Evolutionary conservation across 2,797 vertebrate genomes (phyloP), one percentile per base, ranked within the genome.

Genomic region (Gambelia wislizenii): DNA sequence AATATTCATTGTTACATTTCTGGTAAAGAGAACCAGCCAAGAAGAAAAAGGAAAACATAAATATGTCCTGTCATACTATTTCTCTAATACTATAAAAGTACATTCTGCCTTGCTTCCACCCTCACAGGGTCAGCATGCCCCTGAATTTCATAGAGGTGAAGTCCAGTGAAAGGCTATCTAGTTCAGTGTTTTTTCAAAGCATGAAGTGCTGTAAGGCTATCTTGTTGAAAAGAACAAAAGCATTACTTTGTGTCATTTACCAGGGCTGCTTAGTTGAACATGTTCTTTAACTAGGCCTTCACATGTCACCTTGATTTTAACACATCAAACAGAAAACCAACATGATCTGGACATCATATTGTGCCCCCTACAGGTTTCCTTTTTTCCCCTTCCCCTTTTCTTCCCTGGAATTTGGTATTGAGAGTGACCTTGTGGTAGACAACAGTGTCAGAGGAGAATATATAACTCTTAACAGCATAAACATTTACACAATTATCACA

Each of bases 381-480:
- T 77, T 93, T 85, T 39, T n/a, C 94, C 94, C 89, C 89, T n/a
- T n/a, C 92, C 90, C 92, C 91, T 91, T 90, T 39, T 49, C 14
- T 84, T 90, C 84, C 20, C 78, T 70, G 69, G 59, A 87, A 89
- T 83, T 86, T 91, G 83, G 42, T 72, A 86, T 86, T 79, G 86
- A 87, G 95, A 92, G 77, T 93, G 87, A 25, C 85, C 67, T 92
- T 87, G 69, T 83, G 10, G 25, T 6, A 91, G 84, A 54, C 93
- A 16, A 22, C 6, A 90, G 76, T 69, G 49, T n/a, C 93, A 92
- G 90, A 61, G 84, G 70, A 94, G 25, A 20, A 9, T 91, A 78
- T 91, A 78, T 72, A 83, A 89, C 87, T 54, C 84, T 33, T 94
- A 89, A 88, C 87, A 89, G 13, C 69, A 59, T 86, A n/a, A n/a